A percentile compares a stretch with the other conserved stretches of the same genome.
These are phyloP conservation scores for Porites divaricata DNA, from an alignment of 92 coral and sea anemone species.

Conservation along the genomic window DNA sequence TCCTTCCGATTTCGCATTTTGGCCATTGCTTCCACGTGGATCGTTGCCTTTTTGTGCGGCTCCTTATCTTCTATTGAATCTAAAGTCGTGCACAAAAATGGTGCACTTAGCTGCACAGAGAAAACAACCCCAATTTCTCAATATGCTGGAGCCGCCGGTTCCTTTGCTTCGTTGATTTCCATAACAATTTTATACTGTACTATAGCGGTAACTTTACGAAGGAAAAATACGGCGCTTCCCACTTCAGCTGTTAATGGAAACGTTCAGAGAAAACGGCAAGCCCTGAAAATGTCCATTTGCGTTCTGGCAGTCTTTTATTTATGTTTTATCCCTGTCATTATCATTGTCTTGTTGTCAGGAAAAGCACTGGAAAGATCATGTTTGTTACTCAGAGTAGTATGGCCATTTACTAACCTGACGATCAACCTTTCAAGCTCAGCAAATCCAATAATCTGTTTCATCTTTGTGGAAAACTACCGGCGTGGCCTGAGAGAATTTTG, in stretches of 20 bases:
- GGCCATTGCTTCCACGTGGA: slow-evolving; percentile 17
- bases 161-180: background rate
- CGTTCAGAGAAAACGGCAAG: background rate
- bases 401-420: no score
- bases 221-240: background rate
- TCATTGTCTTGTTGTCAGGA: background rate
- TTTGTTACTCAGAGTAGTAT: background rate
- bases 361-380: background rate
- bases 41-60: background rate
- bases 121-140: background rate
- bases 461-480: slow-evolving; percentile 60
- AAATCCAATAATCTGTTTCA: slow-evolving; percentile 61
- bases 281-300: background rate
- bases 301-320: background rate
- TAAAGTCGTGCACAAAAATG: background rate
- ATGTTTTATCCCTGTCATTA: background rate
- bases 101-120: no score
- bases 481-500: slow-evolving; percentile 1
- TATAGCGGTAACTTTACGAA: slow-evolving; percentile 21
- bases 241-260: background rate
- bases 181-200: slow-evolving; percentile 35
- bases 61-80: no score
- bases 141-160: background rate
- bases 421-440: background rate
- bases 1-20: background rate